These are phyloP conservation scores for Buceros bicornis DNA, from an alignment of 2,797 vertebrate species.

Conservation along the genomic window DNA sequence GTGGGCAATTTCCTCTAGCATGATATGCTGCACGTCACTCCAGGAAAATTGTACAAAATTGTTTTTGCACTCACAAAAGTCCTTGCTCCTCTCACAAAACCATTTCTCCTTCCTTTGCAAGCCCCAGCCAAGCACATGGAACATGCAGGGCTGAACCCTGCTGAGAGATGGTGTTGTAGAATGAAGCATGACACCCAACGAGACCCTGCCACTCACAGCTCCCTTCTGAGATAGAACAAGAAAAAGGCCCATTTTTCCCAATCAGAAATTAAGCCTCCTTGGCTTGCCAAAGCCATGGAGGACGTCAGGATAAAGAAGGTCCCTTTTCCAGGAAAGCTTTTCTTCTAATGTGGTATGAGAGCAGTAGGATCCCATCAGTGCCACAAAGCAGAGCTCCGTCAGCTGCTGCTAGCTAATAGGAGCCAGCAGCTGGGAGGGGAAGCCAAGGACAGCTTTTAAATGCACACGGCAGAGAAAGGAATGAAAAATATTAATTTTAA, in stretches of 20 bases:
- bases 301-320: slow-evolving; percentile 21
- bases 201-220: neutral
- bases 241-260: neutral
- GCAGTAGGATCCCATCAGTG: slow-evolving; percentile 24
- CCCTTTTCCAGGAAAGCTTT: slow-evolving; percentile 53
- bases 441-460: slow-evolving; percentile 38
- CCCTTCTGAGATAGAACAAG: neutral
- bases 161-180: rapidly evolving
- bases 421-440: neutral
- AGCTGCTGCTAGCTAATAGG: neutral
- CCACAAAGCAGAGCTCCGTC: neutral
- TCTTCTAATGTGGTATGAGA: slow-evolving; percentile 20
- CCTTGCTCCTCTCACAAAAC: neutral
- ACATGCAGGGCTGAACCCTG: rapidly evolving
- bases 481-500: slow-evolving; percentile 67
- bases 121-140: rapidly evolving
- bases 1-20: neutral
- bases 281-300: neutral
- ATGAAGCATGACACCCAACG: rapidly evolving
- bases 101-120: neutral
- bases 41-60: neutral
- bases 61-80: neutral
- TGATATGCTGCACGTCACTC: neutral
- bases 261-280: neutral
- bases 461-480: neutral